A percentile compares a stretch with the other conserved stretches of the same genome.
phyloP scores from a whole-genome alignment of 2,113 vertebrate species.

The Cervus canadensis region DNA sequence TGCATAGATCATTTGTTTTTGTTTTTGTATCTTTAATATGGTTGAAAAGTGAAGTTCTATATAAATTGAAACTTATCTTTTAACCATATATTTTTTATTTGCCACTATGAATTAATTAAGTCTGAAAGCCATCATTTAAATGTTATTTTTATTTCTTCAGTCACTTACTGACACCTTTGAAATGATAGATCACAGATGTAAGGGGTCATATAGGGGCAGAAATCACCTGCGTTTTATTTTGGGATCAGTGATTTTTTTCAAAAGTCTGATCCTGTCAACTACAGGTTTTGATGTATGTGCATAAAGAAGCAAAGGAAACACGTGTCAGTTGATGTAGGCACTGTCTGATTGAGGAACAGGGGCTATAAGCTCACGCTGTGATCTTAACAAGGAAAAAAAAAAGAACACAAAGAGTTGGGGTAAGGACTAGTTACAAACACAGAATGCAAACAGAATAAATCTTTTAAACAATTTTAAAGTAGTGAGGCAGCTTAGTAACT shows the following conservation, averaged over 20 bases:
- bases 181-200: conserved; percentile 29
- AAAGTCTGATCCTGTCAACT: conserved; percentile 30
- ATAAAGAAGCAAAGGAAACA: background rate
- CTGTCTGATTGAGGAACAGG: background rate
- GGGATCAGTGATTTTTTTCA: background rate
- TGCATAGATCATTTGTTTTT: conserved; percentile 31
- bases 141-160: conserved; percentile 38
- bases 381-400: background rate
- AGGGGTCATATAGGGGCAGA: background rate
- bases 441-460: background rate
- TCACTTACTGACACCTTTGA: background rate
- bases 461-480: background rate
- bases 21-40: conserved; percentile 31
- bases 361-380: background rate
- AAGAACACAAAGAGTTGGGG: background rate
- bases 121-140: conserved; percentile 43
- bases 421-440: background rate
- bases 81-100: conserved; percentile 20
- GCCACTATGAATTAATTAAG: conserved; percentile 33
- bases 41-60: background rate
- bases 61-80: conserved; percentile 33
- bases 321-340: background rate
- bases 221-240: conserved; percentile 39
- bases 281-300: background rate
- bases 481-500: background rate